These are phyloP conservation scores for Steinernema feltiae DNA, from an alignment of 1,140 invertebrate genomes.

Conservation along the genomic window DNA sequence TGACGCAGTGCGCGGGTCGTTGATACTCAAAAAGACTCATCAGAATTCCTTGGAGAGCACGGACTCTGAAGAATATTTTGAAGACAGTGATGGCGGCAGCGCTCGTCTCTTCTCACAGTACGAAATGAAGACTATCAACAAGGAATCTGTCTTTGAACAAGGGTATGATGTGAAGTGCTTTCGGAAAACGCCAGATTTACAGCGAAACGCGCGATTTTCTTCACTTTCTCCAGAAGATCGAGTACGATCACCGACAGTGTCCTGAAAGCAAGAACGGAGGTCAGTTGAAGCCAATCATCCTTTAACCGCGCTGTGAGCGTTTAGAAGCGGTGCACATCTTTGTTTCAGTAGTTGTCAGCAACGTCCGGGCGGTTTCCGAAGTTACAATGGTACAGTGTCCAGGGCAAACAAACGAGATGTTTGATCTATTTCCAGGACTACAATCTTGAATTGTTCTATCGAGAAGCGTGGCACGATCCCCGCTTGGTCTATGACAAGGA, in stretches of 20 bases:
- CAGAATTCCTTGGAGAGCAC: constrained; percentile 9
- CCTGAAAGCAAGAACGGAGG: constrained; percentile 47
- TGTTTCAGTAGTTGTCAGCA: constrained; percentile 54
- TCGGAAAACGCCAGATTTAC: constrained; percentile 24
- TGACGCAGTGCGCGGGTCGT: constrained; percentile 19
- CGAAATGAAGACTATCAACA: constrained; percentile 19
- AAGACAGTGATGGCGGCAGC: neutral
- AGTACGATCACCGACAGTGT: constrained; percentile 55
- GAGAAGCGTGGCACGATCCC: constrained; percentile 50
- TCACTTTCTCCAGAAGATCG: constrained; percentile 50
- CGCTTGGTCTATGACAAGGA: constrained; percentile 47
- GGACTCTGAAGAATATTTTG: neutral
- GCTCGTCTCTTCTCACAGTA: neutral
- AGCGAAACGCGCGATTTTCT: constrained; percentile 57
- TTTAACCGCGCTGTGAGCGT: neutral
- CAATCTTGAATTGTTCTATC: constrained; percentile 53
- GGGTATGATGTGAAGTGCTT: constrained; percentile 11
- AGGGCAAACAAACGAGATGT: neutral
- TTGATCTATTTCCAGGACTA: constrained; percentile 43
- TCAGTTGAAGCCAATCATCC: neutral
- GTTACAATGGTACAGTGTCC: constrained; percentile 51
- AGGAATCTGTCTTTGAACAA: constrained; percentile 23
- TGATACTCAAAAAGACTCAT: constrained; percentile 20
- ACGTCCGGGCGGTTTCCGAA: constrained; percentile 55
- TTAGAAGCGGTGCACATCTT: constrained; percentile 39